Evolutionary conservation across 1,140 invertebrate species (phyloP).

Genomic region (Aricia agestis): DNA sequence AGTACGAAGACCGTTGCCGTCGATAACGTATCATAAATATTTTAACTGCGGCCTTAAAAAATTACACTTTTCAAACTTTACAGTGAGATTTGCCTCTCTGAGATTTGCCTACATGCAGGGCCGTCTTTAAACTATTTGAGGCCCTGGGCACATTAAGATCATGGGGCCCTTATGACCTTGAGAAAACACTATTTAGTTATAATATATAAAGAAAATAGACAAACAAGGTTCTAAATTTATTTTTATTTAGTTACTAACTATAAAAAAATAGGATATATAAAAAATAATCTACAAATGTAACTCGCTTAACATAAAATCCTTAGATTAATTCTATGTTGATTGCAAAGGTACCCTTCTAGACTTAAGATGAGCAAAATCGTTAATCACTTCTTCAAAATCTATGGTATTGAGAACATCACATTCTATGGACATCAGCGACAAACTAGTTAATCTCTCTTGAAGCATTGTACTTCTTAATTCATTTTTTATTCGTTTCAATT

Average conservation of each 20-base stretch:
- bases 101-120: no score
- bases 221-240: no score
- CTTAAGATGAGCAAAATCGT: constrained; percentile 13
- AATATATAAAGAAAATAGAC: neutral
- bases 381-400: constrained; percentile 10
- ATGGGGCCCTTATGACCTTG: constrained; percentile 10
- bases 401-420: neutral
- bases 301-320: neutral
- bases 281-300: constrained; percentile 6
- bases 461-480: constrained; percentile 36
- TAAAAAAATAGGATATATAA: neutral
- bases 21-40: no score
- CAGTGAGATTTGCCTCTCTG: no score
- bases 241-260: no score
- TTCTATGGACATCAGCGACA: no score
- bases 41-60: no score
- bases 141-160: constrained; percentile 7
- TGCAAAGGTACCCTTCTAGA: constrained; percentile 15
- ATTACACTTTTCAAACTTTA: no score
- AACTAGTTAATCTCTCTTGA: constrained; percentile 26
- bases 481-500: constrained; percentile 40
- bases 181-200: constrained; percentile 15
- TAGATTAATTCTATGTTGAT: constrained; percentile 8
- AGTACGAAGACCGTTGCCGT: no score
- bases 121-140: constrained; percentile 5